These are phyloP conservation scores for Cephus nigrinus DNA, from an alignment of 2,888 invertebrate genomes.

Conservation along the genomic window DNA sequence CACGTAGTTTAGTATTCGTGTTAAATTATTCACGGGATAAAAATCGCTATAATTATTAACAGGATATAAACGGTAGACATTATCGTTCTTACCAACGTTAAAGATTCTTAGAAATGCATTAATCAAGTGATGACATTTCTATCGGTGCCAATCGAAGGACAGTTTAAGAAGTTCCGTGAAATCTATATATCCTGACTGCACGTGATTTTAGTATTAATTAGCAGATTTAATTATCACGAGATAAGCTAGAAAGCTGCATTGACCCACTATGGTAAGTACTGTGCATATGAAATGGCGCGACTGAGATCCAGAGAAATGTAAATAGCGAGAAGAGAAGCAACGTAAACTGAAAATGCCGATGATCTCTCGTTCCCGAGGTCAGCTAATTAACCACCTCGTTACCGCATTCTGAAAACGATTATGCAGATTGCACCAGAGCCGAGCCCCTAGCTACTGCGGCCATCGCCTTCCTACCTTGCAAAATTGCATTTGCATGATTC, in stretches of 20 bases:
- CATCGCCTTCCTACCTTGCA: not conserved
- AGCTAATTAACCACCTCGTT: conserved; percentile 21
- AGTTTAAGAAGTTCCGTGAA: not conserved
- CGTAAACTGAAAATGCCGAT: not conserved
- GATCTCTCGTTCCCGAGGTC: conserved; percentile 5
- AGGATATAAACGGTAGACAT: not conserved
- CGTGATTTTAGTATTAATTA: not conserved
- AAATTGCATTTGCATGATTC: conserved; percentile 29
- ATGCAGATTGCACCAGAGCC: conserved; percentile 27
- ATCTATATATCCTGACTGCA: not conserved
- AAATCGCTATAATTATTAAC: not conserved
- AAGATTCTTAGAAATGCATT: not conserved
- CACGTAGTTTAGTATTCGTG: not conserved
- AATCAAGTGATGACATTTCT: not conserved
- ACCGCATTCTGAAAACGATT: conserved; percentile 31
- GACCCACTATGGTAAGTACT: not conserved
- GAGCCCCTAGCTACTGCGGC: not conserved
- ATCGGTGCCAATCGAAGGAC: not conserved
- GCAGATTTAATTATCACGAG: not conserved
- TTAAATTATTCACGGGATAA: not conserved
- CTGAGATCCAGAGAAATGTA: not conserved
- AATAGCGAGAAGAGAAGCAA: not conserved
- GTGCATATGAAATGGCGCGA: not conserved
- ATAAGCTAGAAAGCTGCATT: not conserved
- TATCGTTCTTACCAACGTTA: not conserved